Base-by-base conservation (phyloP, 1,140 invertebrate genomes). In the Penaeus chinensis region DNA sequence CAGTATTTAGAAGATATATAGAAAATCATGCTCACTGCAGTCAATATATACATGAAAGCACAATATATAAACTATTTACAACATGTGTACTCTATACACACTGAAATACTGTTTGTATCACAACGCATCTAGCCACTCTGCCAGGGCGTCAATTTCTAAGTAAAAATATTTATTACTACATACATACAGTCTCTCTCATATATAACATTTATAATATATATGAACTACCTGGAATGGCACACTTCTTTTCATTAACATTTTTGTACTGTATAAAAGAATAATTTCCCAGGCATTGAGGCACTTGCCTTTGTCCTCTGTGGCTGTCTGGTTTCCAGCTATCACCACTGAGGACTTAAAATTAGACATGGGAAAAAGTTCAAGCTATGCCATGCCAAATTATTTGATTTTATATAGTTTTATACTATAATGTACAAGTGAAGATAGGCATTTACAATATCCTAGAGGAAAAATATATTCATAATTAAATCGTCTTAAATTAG, bases 81-180 rank as follows among this genome's bases (percentile, higher is more conserved):
- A 42, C 62, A 24, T 42, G 80, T 82, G 61, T 66, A 82, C 24
- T 82, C 42, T 32, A 81, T 63, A 66, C 80, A 84, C 82, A 74
- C 65, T n/a, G 24, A 76, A 84, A 84, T 84, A 84, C 83, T 84
- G 83, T 71, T 84, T 77, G 83, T 84, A 77, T 84, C 83, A 84
- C 83, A 77, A 77, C 83, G 69, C 83, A n/a, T 77, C 69, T 62
- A 74, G 37, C 54, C 54, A 54, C 54, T 54, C 54, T 54, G 27
- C 47, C 20, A 77, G 37, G 69, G 19, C 61, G 74, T 76, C 82
- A 74, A 22, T 69, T 71, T 47, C 69, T 61, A 83, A 19, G 66
- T 69, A 47, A 83, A n/a, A 71, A 84, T 84, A 54, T 84, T 37
- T 76, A 77, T n/a, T 84, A 84, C 69, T 71, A 22, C 62, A 66